Evolutionary conservation across 2,888 invertebrate species (phyloP), one percentile per base, ranked within the genome.

Genomic region (Campoletis raptor): DNA sequence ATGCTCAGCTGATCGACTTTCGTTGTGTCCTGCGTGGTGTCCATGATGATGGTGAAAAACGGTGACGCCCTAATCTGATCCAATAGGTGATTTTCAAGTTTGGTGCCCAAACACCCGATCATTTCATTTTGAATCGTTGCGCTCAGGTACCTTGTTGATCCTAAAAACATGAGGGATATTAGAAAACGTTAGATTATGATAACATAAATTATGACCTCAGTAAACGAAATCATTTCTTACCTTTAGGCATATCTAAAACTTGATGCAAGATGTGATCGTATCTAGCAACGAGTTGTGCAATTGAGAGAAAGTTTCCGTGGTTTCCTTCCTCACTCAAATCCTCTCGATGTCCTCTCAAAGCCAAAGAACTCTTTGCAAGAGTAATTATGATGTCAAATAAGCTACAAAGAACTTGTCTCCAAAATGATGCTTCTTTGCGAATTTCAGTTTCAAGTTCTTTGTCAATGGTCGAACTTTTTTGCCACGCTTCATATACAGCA

Each of bases 1-100:
- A 90, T 90, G 86, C 91, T 91, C 85, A 92, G 86, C 82, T 91
- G 91, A 88, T 92, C 90, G 85, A 90, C 89, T 81, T 92, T 92
- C 61, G 90, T 88, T 89, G 91, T 91, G 83, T 90, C 89, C 85
- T 90, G 91, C 82, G 90, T 90, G 30, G 30, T 90, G 88, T 91
- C 90, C 89, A 91, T 89, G 87, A 90, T 89, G 80, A 92, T 86
- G 86, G 90, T 67, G 83, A 87, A 89, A 89, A 91, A 91, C 85
- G 90, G 88, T 88, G 90, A 90, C 84, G 89, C 87, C 80, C 88
- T 90, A 88, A 91, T 90, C 88, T 87, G 86, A 73, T 85, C 87
- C 81, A 89, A 85, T 64, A 90, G 18, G 52, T 84, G 85, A 81
- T 79, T 77, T 84, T 88, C 76, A 15, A 76, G 64, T 76, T 64